A percentile compares a stretch with the other conserved stretches of the same genome.
phyloP scores from a whole-genome alignment of 1,140 invertebrate species.

The Meteorus sp. region DNA sequence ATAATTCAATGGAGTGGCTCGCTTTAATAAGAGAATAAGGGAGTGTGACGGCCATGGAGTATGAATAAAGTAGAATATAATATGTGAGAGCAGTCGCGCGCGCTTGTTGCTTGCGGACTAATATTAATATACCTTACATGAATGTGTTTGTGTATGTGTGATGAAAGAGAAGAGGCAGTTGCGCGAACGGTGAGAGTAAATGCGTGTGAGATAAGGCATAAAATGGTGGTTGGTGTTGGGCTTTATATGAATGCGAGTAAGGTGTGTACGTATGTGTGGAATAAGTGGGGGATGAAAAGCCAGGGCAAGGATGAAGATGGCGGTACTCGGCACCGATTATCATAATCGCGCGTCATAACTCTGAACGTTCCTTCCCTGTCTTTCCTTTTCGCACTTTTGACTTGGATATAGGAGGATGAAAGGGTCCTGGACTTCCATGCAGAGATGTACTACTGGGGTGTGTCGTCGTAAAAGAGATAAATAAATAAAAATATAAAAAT shows the following conservation, averaged over 20 bases:
- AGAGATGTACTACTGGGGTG: slow-evolving; percentile 30
- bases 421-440: slow-evolving; percentile 17
- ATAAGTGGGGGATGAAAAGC: slow-evolving; percentile 5
- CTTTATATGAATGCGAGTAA: too few relatives aligned
- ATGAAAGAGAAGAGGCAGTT: too few relatives aligned
- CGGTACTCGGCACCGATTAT: slow-evolving; percentile 53
- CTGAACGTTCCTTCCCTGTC: slow-evolving; percentile 34
- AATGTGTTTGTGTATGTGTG: neutral
- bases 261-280: too few relatives aligned
- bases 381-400: neutral
- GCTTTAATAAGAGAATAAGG: slow-evolving; percentile 40
- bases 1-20: slow-evolving; percentile 40
- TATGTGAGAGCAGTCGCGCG: slow-evolving; percentile 34
- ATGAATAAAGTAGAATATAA: slow-evolving; percentile 53
- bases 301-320: slow-evolving; percentile 23
- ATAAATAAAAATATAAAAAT: slow-evolving; percentile 1
- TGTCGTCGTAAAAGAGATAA: slow-evolving; percentile 12
- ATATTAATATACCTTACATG: neutral
- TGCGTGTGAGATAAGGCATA: slow-evolving; percentile 30
- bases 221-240: slow-evolving; percentile 18
- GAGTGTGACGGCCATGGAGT: slow-evolving; percentile 39
- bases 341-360: slow-evolving; percentile 59
- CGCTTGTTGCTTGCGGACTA: slow-evolving; percentile 4
- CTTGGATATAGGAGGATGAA: neutral
- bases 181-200: too few relatives aligned